A percentile compares a stretch with the other conserved stretches of the same genome.
Evolutionary conservation across 2,113 vertebrate species (phyloP).

Genomic region (Pelecanus crispus): DNA sequence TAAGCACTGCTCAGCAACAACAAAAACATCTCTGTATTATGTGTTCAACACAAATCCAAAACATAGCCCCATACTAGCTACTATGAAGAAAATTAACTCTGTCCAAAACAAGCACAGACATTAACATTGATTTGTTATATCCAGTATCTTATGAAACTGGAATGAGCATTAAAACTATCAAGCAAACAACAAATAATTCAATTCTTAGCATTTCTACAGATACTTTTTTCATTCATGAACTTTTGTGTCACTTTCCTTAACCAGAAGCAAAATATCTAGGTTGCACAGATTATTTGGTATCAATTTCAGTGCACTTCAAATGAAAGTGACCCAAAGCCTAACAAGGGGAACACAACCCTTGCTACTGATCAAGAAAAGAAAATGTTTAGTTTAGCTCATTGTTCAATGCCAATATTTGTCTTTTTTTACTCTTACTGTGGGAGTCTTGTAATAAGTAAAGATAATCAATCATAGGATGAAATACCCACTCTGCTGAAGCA

Average conservation of each 20-base stretch:
- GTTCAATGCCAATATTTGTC: neutral
- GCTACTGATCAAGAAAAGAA: neutral
- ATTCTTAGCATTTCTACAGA: neutral
- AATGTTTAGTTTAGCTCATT: neutral
- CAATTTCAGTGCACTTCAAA: neutral
- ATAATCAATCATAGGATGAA: neutral
- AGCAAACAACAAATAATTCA: neutral
- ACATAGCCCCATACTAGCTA: neutral
- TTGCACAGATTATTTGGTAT: neutral
- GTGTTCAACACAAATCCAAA: neutral
- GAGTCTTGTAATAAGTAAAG: neutral
- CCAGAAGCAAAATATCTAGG: neutral
- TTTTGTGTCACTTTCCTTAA: neutral
- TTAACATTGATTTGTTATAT: slow-evolving; percentile 25
- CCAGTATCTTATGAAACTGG: neutral
- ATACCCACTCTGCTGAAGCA: neutral
- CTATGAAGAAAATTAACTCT: neutral
- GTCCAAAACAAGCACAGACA: neutral
- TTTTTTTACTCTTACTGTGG: neutral
- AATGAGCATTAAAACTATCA: neutral
- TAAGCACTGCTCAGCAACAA: neutral
- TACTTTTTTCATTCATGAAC: neutral
- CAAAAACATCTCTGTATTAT: neutral
- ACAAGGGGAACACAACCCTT: neutral
- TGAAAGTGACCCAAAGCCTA: neutral